phyloP scores from a whole-genome alignment of 1,140 invertebrate genomes.

The Lasioglossum albipes region DNA sequence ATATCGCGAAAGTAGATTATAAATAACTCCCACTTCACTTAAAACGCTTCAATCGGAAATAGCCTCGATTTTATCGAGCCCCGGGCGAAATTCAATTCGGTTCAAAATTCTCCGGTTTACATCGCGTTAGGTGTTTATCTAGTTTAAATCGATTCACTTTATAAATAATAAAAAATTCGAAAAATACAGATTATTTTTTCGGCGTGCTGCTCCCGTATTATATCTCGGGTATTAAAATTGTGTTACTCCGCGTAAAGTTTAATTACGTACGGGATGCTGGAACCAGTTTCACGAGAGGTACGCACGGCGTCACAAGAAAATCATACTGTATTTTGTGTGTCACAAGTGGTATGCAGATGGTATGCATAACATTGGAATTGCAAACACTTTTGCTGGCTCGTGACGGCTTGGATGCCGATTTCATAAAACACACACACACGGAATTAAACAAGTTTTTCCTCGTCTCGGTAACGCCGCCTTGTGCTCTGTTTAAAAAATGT shows the following conservation, averaged over 20 bases:
- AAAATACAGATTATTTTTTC: too few relatives aligned
- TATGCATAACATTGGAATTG: slow-evolving; percentile 44
- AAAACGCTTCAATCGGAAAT: too few relatives aligned
- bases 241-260: background rate
- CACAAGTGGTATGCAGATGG: slow-evolving; percentile 23
- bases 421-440: background rate
- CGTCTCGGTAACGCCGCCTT: background rate
- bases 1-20: too few relatives aligned
- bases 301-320: slow-evolving; percentile 8
- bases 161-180: too few relatives aligned
- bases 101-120: too few relatives aligned
- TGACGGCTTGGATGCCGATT: slow-evolving; percentile 20
- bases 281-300: slow-evolving; percentile 28
- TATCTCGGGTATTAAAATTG: background rate
- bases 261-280: slow-evolving; percentile 15
- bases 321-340: slow-evolving; percentile 2
- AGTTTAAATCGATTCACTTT: background rate
- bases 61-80: too few relatives aligned
- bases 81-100: too few relatives aligned
- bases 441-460: background rate
- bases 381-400: slow-evolving; percentile 35
- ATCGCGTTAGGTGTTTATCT: background rate
- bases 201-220: too few relatives aligned
- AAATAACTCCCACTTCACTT: too few relatives aligned
- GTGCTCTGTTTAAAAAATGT: background rate